These are phyloP conservation scores for Pachydiplax longipennis DNA, from an alignment of 2,888 invertebrate species.

Conservation along the genomic window DNA sequence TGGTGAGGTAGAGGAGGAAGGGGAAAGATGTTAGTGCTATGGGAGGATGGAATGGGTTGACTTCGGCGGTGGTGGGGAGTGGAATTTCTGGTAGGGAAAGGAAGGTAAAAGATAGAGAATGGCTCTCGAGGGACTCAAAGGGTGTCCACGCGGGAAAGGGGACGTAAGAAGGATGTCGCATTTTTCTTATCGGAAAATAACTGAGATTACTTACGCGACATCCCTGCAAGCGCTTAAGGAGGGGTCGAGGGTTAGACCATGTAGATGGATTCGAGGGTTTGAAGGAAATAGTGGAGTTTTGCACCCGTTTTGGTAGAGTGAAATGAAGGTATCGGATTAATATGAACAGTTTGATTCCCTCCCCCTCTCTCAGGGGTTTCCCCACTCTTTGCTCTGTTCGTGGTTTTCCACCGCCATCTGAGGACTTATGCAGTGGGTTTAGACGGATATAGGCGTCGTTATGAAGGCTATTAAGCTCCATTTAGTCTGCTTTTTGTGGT, in stretches of 20 bases:
- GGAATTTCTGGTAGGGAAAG: not conserved
- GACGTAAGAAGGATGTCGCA: not conserved
- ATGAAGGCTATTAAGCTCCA: too few species aligned
- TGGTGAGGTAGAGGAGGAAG: not conserved
- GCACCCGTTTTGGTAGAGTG: too few species aligned
- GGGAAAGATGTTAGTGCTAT: not conserved
- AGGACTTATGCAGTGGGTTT: too few species aligned
- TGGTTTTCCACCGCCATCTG: too few species aligned
- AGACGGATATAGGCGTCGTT: too few species aligned
- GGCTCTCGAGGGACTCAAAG: not conserved
- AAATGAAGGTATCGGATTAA: too few species aligned
- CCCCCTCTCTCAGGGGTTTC: too few species aligned
- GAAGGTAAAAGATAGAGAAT: not conserved
- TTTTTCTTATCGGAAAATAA: not conserved
- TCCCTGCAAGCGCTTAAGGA: not conserved
- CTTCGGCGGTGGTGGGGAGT: not conserved
- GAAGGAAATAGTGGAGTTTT: not conserved
- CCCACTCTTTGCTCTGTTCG: too few species aligned
- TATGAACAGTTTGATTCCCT: too few species aligned
- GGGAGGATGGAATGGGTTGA: not conserved
- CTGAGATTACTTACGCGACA: not conserved
- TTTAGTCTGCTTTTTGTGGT: too few species aligned
- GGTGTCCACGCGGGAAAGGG: not conserved
- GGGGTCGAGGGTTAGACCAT: not conserved
- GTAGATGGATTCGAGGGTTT: not conserved